Evolutionary conservation across 2,888 invertebrate species (phyloP), one percentile per base, ranked within the genome.

Genomic region (Ectobius pallidus): DNA sequence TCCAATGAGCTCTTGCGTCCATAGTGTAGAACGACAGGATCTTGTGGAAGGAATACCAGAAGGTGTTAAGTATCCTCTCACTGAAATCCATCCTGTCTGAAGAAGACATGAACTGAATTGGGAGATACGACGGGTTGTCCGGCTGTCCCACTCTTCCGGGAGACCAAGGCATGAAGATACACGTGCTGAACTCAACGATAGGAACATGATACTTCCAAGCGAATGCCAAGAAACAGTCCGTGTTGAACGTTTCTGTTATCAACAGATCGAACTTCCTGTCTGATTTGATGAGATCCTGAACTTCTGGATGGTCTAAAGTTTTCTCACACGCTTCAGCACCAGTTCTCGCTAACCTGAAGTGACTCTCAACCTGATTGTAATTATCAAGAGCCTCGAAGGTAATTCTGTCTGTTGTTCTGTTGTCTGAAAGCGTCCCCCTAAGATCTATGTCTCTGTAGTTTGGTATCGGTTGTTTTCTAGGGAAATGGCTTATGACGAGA

Each of bases 401-500:
- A n/a, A 70, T 22, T 6, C 55, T 65, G 34, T 71, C 44, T 22
- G 30, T 49, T 11, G 67, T 62, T n/a, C 49, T 25, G n/a, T 71
- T 58, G 18, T 69, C 55, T 20, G 42, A 27, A 18, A 69, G 18
- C 11, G 27, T 32, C 14, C 55, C 69, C 3, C 46, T 61, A 14
- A 75, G 30, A 58, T 71, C 65, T 32, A 75, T 72, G 69, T 75
- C 73, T 22, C 27, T 69, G 72, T 85, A 86, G 74, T 84, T 85
- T 0, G 81, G 77, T 1, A 84, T 81, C 4, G 82, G 81, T n/a
- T 82, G 79, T 0, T 79, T 77, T 63, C 84, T 82, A 67, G 77
- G 82, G 71, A 82, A 77, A 1, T 83, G 82, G 6, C 85, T 83
- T 25, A 87, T 83, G 1, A 86, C 83, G 2, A 86, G 86, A 0